Evolutionary conservation across 1,140 invertebrate species (phyloP).

Genomic region (Lasioglossum baleicum): DNA sequence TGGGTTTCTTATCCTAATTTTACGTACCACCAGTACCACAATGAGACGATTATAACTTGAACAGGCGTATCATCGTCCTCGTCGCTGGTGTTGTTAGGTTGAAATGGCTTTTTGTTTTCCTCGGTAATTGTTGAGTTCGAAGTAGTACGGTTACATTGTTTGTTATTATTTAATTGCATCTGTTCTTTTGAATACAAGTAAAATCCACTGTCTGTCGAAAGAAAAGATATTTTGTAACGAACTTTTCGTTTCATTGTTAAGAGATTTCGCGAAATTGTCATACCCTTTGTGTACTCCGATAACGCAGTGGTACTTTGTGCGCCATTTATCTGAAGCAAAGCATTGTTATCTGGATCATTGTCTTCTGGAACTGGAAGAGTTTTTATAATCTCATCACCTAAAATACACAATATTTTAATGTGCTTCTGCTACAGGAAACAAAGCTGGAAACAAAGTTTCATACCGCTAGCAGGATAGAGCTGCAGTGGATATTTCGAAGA

Average conservation of each 20-base stretch:
- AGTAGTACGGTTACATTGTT: constrained; percentile 64
- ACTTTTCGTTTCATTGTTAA: constrained; percentile 9
- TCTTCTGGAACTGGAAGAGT: constrained; percentile 15
- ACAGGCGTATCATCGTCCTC: constrained; percentile 79
- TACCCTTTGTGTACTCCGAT: constrained; percentile 86
- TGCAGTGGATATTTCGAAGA: constrained; percentile 85
- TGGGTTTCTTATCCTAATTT: constrained; percentile 14
- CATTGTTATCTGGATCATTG: constrained; percentile 50
- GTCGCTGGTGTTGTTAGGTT: constrained; percentile 9
- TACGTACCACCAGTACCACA: constrained; percentile 90
- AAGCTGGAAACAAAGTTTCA: constrained; percentile 27
- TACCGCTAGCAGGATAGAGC: constrained; percentile 81
- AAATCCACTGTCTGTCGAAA: constrained; percentile 82
- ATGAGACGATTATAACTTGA: constrained; percentile 83
- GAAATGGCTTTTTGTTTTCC: not conserved
- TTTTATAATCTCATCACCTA: constrained; percentile 41
- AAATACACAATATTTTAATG: constrained; percentile 21
- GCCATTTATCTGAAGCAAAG: constrained; percentile 60
- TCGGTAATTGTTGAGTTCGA: constrained; percentile 3
- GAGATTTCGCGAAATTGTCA: constrained; percentile 17
- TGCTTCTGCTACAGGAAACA: not conserved
- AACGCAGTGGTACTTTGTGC: constrained; percentile 80
- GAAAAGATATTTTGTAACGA: constrained; percentile 22
- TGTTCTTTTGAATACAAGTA: constrained; percentile 82
- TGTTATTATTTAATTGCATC: constrained; percentile 63